phyloP scores from a whole-genome alignment of 2,797 vertebrate genomes.

The Chrysocyon brachyurus region DNA sequence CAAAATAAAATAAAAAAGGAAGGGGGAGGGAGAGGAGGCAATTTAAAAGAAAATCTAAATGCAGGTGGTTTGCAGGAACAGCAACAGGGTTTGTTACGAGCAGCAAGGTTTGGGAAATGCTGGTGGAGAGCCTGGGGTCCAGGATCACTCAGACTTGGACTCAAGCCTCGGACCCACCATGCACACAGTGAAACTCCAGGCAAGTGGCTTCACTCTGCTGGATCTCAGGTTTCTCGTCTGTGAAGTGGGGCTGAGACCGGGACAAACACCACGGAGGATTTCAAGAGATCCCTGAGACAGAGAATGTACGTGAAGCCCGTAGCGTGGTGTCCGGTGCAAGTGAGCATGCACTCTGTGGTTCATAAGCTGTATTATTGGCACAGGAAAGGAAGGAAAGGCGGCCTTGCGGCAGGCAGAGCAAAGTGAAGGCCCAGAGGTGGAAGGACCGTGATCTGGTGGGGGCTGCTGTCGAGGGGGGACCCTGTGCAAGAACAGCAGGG shows the following conservation, averaged over 20 bases:
- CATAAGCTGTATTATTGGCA: background rate
- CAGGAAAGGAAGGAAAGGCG: background rate
- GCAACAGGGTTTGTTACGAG: too few species aligned
- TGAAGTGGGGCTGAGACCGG: background rate
- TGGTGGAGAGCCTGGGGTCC: too few species aligned
- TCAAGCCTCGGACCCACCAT: background rate
- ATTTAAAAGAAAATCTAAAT: background rate
- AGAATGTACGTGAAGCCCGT: rapidly evolving
- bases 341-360: rapidly evolving
- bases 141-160: background rate
- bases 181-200: rapidly evolving
- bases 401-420: background rate
- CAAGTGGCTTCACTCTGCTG: rapidly evolving
- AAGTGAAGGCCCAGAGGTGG: background rate
- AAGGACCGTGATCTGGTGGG: rapidly evolving
- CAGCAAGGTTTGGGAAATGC: background rate
- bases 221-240: background rate
- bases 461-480: background rate
- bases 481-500: background rate
- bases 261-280: background rate
- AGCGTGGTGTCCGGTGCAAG: rapidly evolving
- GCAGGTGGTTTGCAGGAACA: background rate
- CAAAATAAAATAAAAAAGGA: too few species aligned
- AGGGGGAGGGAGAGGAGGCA: background rate
- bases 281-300: background rate